These are phyloP conservation scores for Dufourea novaeangliae DNA, from an alignment of 1,140 invertebrate genomes.

Conservation along the genomic window DNA sequence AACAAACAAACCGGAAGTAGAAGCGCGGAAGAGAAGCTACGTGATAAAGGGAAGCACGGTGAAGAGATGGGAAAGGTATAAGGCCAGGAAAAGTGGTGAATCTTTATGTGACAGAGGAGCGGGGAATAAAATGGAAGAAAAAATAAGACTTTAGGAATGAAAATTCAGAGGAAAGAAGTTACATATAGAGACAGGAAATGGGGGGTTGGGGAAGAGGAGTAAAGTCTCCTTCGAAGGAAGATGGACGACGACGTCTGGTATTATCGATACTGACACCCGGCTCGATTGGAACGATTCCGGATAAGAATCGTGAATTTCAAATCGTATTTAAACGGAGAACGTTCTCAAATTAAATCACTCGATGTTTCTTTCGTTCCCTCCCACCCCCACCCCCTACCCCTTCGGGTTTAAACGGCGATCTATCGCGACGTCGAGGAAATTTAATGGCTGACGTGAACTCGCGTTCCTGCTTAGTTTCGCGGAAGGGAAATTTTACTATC, in stretches of 20 bases:
- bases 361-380: conserved; percentile 18
- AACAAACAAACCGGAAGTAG: background rate
- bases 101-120: background rate
- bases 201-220: background rate
- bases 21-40: too few relatives aligned
- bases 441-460: background rate
- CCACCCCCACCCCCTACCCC: too few relatives aligned
- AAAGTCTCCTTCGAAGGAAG: conserved; percentile 28
- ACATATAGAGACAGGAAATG: background rate
- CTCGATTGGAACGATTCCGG: conserved; percentile 47
- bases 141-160: background rate
- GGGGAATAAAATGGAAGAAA: background rate
- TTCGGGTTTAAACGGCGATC: background rate
- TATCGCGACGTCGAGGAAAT: conserved; percentile 1
- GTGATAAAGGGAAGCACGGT: background rate
- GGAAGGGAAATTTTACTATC: background rate
- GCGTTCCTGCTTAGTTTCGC: background rate
- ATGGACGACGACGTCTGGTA: conserved; percentile 46
- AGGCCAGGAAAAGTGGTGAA: background rate
- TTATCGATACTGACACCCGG: conserved; percentile 56
- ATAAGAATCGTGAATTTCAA: conserved; percentile 50
- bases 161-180: conserved; percentile 7
- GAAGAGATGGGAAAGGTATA: background rate
- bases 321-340: conserved; percentile 35
- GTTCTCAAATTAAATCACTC: conserved; percentile 26